Evolutionary conservation across 2,888 invertebrate genomes (phyloP).

Genomic region (Halocaridina rubra): DNA sequence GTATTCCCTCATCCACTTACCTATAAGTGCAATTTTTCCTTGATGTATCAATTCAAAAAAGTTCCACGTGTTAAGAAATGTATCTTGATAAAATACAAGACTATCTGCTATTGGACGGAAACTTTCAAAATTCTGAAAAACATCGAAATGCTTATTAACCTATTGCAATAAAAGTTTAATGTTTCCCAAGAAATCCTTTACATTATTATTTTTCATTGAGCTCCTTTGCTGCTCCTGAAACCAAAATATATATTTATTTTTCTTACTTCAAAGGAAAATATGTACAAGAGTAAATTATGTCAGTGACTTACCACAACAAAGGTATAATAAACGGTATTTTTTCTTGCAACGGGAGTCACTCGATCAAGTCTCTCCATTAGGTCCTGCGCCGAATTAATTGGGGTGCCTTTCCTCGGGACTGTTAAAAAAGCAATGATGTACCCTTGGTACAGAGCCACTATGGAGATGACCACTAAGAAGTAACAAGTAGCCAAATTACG

Average conservation of each 20-base stretch:
- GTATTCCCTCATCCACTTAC: too few relatives aligned
- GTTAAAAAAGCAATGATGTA: constrained; percentile 56
- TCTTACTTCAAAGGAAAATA: neutral
- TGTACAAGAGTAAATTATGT: too few relatives aligned
- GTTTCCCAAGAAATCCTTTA: too few relatives aligned
- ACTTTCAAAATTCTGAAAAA: constrained; percentile 34
- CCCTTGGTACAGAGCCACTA: constrained; percentile 55
- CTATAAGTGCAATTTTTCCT: constrained; percentile 37
- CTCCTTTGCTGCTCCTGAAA: too few relatives aligned
- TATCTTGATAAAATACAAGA: constrained; percentile 29
- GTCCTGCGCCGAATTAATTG: constrained; percentile 35
- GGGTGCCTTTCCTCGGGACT: constrained; percentile 19
- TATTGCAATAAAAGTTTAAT: neutral
- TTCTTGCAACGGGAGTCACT: constrained; percentile 38
- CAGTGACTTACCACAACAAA: constrained; percentile 49
- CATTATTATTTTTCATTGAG: too few relatives aligned
- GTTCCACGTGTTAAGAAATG: constrained; percentile 43
- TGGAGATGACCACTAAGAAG: constrained; percentile 43
- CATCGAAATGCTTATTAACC: neutral
- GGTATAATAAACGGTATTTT: constrained; percentile 45
- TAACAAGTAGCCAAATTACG: neutral
- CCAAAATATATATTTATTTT: neutral
- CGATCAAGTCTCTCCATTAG: constrained; percentile 40
- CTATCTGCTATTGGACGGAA: constrained; percentile 30
- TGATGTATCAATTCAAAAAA: constrained; percentile 41